These are phyloP conservation scores for Xyrauchen texanus DNA, from an alignment of 2,113 vertebrate genomes.

Conservation along the genomic window DNA sequence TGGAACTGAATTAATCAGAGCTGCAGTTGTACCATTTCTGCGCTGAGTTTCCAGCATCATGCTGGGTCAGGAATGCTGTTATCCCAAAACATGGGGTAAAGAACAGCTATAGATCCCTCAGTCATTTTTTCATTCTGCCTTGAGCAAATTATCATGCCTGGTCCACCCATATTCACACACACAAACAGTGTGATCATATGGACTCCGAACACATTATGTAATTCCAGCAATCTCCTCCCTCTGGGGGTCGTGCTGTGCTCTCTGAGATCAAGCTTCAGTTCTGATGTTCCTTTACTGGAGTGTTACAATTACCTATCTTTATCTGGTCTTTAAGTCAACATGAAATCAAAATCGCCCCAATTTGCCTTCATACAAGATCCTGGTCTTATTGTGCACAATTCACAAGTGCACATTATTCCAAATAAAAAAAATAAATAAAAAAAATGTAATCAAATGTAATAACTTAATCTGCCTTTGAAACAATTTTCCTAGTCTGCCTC, in stretches of 20 bases:
- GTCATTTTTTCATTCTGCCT: not conserved
- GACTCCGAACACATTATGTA: conserved; percentile 69
- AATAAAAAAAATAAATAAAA: too few species aligned
- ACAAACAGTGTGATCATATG: conserved; percentile 55
- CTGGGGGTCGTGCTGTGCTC: not conserved
- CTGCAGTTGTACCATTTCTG: conserved; percentile 64
- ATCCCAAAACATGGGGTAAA: conserved; percentile 50
- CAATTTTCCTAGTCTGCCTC: too few species aligned
- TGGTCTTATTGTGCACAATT: too few species aligned
- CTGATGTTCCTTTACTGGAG: not conserved
- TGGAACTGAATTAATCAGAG: conserved; percentile 50
- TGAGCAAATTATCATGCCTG: not conserved
- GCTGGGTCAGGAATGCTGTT: conserved; percentile 71
- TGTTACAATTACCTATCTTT: not conserved
- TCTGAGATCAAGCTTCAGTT: conserved; percentile 11
- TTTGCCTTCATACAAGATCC: too few species aligned
- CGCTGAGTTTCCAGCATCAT: conserved; percentile 62
- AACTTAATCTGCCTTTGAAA: too few species aligned
- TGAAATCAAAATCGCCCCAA: too few species aligned
- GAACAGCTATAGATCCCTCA: not conserved
- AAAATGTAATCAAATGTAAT: too few species aligned
- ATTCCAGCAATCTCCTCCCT: conserved; percentile 35
- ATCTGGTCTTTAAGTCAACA: not conserved
- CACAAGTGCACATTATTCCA: too few species aligned
- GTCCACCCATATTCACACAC: not conserved